Conservation (phyloP, 2,797 vertebrate genomes). For the Sparus aurata region DNA sequence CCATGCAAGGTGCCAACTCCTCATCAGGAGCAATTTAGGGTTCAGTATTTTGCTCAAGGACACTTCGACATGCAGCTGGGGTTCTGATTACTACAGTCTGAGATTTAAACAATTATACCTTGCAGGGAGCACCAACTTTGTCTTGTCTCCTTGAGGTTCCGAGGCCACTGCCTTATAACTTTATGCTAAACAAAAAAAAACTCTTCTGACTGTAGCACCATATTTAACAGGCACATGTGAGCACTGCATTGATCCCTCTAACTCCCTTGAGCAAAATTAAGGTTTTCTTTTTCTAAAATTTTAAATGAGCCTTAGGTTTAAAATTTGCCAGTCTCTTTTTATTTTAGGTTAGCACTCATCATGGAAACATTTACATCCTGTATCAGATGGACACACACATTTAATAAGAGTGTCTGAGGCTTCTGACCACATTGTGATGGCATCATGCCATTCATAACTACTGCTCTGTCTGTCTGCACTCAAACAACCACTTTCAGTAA, state of each 20-base stretch:
- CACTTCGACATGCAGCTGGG: too few species aligned
- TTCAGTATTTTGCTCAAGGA: too few species aligned
- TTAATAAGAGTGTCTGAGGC: constrained; percentile 21
- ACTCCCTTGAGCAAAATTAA: too few species aligned
- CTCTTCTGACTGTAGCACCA: neutral
- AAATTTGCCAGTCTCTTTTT: constrained; percentile 1
- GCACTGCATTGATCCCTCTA: neutral
- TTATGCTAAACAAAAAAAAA: neutral
- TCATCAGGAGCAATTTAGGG: too few species aligned
- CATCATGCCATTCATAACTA: constrained; percentile 28
- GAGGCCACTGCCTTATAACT: neutral
- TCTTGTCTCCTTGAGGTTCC: neutral
- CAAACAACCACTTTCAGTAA: constrained; percentile 40
- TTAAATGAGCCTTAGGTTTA: neutral
- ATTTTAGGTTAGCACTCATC: constrained; percentile 24
- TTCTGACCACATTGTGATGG: constrained; percentile 26
- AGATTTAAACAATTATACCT: too few species aligned
- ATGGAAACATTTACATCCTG: constrained; percentile 34
- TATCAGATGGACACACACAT: neutral
- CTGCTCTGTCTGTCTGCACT: constrained; percentile 27
- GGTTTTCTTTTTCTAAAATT: neutral
- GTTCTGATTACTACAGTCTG: too few species aligned
- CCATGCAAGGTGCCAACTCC: too few species aligned
- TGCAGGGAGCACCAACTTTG: neutral
- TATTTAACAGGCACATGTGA: neutral